Evolutionary conservation across 2,113 vertebrate species (phyloP).

Genomic region (Cepphus grylle): DNA sequence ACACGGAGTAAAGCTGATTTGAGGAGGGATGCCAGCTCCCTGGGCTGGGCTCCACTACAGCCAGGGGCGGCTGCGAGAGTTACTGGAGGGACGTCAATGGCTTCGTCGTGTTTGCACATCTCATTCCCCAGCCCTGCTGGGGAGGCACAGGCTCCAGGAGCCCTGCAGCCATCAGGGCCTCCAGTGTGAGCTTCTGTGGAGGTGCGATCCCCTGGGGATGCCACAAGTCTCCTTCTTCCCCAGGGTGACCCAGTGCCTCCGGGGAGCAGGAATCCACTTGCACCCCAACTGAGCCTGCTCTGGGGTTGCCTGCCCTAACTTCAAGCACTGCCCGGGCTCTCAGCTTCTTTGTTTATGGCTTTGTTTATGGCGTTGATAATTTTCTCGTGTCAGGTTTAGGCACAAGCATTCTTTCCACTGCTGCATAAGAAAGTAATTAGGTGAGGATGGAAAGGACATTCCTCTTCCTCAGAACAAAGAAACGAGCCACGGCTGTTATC

Average conservation of each 20-base stretch:
- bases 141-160: neutral
- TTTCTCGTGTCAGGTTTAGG: constrained; percentile 64
- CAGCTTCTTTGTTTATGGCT: constrained; percentile 20
- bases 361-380: constrained; percentile 69
- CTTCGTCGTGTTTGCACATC: neutral
- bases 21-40: neutral
- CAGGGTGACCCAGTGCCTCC: constrained; percentile 2
- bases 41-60: neutral
- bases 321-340: neutral
- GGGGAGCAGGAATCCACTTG: constrained; percentile 41
- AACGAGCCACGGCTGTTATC: neutral
- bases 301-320: constrained; percentile 39
- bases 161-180: accelerated
- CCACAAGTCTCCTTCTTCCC: constrained; percentile 3
- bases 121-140: neutral
- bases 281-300: neutral
- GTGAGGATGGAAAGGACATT: constrained; percentile 52
- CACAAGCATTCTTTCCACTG: constrained; percentile 59
- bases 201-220: neutral
- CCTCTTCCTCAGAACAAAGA: constrained; percentile 50
- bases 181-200: neutral
- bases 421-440: constrained; percentile 71
- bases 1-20: neutral
- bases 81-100: accelerated
- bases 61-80: neutral